A percentile compares a stretch with the other conserved stretches of the same genome.
Conservation (phyloP, 2,888 invertebrate genomes). For the Plusia festucae region DNA sequence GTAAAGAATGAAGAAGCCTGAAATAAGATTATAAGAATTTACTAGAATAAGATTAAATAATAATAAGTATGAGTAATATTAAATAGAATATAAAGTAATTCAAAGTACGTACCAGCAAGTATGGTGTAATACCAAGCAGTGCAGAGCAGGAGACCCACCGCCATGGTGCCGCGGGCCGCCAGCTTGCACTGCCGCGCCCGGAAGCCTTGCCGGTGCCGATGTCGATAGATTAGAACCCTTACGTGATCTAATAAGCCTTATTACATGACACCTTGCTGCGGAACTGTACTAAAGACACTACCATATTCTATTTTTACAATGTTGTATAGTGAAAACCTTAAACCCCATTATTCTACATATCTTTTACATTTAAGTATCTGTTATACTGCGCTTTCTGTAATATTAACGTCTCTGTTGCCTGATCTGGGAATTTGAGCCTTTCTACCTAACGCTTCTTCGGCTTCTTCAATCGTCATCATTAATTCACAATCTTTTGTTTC, state of each 20-base stretch:
- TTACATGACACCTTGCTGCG: constrained; percentile 63
- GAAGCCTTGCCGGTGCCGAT: constrained; percentile 72
- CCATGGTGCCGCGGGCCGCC: constrained; percentile 72
- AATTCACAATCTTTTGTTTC: constrained; percentile 93
- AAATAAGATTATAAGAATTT: constrained; percentile 60
- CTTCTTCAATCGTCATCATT: constrained; percentile 93
- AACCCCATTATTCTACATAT: background rate
- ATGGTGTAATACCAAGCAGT: constrained; percentile 85
- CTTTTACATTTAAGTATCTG: background rate
- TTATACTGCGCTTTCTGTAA: constrained; percentile 23
- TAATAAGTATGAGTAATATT: background rate
- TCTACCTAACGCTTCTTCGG: constrained; percentile 89
- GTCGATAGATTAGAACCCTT: constrained; percentile 80
- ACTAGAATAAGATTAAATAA: constrained; percentile 7
- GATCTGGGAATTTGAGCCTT: constrained; percentile 23
- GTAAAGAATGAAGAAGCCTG: constrained; percentile 90
- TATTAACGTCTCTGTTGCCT: constrained; percentile 14
- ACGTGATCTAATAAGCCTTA: constrained; percentile 71
- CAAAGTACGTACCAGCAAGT: constrained; percentile 74
- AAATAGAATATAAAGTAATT: background rate
- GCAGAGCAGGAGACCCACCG: constrained; percentile 79
- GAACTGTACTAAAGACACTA: constrained; percentile 44
- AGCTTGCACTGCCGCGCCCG: constrained; percentile 62
- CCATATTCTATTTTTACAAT: constrained; percentile 21
- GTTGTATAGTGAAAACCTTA: constrained; percentile 4